Evolutionary conservation across 2,113 vertebrate species (phyloP).

Genomic region (Cacatua alba): DNA sequence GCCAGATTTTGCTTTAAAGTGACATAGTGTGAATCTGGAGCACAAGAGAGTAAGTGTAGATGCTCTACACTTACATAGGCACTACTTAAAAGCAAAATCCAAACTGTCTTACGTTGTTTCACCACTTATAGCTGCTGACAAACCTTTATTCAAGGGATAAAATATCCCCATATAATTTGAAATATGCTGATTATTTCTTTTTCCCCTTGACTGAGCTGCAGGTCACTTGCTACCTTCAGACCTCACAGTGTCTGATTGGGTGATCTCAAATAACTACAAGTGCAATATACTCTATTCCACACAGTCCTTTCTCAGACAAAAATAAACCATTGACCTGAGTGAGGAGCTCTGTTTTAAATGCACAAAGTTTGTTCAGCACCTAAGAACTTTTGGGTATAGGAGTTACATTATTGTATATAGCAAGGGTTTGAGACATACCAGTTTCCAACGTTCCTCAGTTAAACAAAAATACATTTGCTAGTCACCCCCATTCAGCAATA

Average conservation of each 20-base stretch:
- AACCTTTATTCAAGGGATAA: not conserved
- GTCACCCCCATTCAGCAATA: not conserved
- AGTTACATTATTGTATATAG: not conserved
- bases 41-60: not conserved
- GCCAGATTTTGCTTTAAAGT: not conserved
- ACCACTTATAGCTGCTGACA: not conserved
- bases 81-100: not conserved
- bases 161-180: not conserved
- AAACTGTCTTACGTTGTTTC: not conserved
- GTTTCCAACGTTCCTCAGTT: not conserved
- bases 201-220: not conserved
- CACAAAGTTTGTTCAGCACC: not conserved
- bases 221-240: not conserved
- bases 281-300: not conserved
- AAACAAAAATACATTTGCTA: not conserved
- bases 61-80: not conserved
- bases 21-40: not conserved
- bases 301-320: not conserved
- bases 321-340: not conserved
- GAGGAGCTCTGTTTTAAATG: not conserved
- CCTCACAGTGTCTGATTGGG: not conserved
- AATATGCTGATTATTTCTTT: not conserved
- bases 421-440: not conserved
- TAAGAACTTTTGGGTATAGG: not conserved
- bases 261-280: not conserved